A percentile compares a stretch with the other conserved stretches of the same genome.
phyloP scores from a whole-genome alignment of 2,797 vertebrate species.

The Dryobates pubescens region DNA sequence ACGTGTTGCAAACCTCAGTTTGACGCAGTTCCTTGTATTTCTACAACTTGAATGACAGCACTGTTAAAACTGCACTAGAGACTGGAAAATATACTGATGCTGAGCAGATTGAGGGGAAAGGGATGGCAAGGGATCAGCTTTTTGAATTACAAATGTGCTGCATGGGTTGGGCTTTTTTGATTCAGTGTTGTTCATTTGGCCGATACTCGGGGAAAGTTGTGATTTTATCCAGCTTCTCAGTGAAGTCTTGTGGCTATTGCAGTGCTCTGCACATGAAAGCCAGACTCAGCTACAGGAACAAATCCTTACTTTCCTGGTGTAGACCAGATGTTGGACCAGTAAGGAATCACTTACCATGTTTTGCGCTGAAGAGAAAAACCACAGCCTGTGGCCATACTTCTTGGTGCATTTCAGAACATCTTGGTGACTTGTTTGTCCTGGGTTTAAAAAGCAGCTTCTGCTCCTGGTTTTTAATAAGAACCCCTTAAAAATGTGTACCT shows the following conservation, averaged over 20 bases:
- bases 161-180: background rate
- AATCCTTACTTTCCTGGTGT: background rate
- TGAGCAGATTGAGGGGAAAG: conserved; percentile 29
- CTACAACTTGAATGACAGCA: background rate
- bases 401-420: background rate
- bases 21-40: background rate
- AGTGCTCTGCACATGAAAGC: background rate
- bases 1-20: background rate
- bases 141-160: conserved; percentile 1
- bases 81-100: background rate
- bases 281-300: background rate
- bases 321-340: background rate
- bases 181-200: conserved; percentile 28
- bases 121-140: conserved; percentile 13
- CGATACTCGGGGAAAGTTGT: background rate
- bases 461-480: background rate
- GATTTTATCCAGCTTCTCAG: conserved; percentile 12
- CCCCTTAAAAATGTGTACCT: background rate
- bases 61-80: background rate
- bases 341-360: background rate
- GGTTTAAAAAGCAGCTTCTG: conserved; percentile 6
- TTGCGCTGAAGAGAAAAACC: background rate
- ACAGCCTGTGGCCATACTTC: background rate
- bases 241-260: background rate
- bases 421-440: background rate